These are phyloP conservation scores for Pipistrellus pygmaeus DNA, from an alignment of 2,797 vertebrate genomes.

Conservation along the genomic window DNA sequence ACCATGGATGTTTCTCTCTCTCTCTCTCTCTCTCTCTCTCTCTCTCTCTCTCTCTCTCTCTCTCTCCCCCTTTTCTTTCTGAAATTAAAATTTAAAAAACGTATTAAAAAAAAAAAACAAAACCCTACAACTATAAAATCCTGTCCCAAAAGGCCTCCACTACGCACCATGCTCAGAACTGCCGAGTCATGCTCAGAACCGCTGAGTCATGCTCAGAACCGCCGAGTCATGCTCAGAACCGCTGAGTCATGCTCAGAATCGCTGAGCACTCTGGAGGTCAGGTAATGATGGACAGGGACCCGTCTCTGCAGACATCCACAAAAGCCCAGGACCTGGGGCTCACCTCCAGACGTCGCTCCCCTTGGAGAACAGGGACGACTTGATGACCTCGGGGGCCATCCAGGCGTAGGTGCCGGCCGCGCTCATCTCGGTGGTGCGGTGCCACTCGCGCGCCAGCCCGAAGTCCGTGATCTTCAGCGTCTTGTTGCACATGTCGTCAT, in stretches of 20 bases:
- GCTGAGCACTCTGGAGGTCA: neutral
- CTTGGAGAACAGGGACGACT: conserved; percentile 97
- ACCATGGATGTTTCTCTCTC: too few species aligned
- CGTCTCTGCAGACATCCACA: neutral
- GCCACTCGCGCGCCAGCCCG: conserved; percentile 97
- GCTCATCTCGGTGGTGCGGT: conserved; percentile 98
- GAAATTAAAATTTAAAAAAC: too few species aligned
- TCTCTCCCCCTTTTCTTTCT: too few species aligned
- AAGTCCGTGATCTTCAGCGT: conserved; percentile 99
- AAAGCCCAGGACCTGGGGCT: neutral
- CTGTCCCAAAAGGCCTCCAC: neutral
- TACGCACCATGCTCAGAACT: fast-evolving
- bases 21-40: too few species aligned
- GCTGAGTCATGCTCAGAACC: neutral
- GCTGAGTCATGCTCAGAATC: neutral
- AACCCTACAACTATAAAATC: neutral
- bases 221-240: neutral
- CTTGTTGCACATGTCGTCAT: conserved; percentile 95
- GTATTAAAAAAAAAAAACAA: too few species aligned
- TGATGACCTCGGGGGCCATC: conserved; percentile 99
- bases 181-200: too few species aligned
- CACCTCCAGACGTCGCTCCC: conserved; percentile 98
- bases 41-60: too few species aligned
- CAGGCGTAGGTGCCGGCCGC: conserved; percentile 97
- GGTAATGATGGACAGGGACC: fast-evolving